Percentiles rank a stretch among this genome's conserved stretches.
These are phyloP conservation scores for Aphidius ervi DNA, from an alignment of 1,140 invertebrate species.

Conservation along the genomic window DNA sequence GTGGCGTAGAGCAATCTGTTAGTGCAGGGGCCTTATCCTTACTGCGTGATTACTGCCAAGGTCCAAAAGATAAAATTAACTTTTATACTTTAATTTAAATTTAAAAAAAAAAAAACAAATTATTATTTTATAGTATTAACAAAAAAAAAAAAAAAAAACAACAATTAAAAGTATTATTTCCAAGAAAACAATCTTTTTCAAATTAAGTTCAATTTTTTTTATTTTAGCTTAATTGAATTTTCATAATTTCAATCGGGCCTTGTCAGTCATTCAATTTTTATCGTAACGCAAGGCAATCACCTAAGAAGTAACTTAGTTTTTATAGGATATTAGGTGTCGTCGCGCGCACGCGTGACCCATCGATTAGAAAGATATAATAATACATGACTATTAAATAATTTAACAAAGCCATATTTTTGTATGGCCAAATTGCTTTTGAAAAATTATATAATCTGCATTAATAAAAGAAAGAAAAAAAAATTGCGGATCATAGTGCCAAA, in stretches of 20 bases:
- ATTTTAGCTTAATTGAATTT: not conserved
- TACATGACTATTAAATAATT: conserved; percentile 14
- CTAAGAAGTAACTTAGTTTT: conserved; percentile 55
- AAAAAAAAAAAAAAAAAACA: no score
- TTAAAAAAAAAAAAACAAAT: conserved; percentile 12
- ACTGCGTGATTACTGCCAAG: conserved; percentile 41
- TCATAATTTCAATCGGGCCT: not conserved
- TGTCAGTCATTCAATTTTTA: conserved; percentile 36
- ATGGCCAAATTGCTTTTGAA: conserved; percentile 24
- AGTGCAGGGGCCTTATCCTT: conserved; percentile 55
- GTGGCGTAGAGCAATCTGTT: conserved; percentile 53
- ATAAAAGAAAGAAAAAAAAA: not conserved
- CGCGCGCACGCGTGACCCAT: conserved; percentile 27
- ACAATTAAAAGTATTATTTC: no score
- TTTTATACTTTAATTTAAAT: conserved; percentile 10
- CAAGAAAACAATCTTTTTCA: no score
- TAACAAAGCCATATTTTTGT: conserved; percentile 23
- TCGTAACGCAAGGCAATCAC: conserved; percentile 54
- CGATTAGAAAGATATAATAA: conserved; percentile 19
- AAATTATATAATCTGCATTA: conserved; percentile 13
- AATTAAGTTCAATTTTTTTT: not conserved
- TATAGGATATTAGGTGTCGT: conserved; percentile 49
- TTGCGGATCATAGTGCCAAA: not conserved
- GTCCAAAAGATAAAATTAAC: conserved; percentile 18
- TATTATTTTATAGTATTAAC: not conserved